Percentiles rank a stretch among this genome's conserved stretches.
phyloP scores from a whole-genome alignment of 2,113 vertebrate genomes.

The Geococcyx californianus region DNA sequence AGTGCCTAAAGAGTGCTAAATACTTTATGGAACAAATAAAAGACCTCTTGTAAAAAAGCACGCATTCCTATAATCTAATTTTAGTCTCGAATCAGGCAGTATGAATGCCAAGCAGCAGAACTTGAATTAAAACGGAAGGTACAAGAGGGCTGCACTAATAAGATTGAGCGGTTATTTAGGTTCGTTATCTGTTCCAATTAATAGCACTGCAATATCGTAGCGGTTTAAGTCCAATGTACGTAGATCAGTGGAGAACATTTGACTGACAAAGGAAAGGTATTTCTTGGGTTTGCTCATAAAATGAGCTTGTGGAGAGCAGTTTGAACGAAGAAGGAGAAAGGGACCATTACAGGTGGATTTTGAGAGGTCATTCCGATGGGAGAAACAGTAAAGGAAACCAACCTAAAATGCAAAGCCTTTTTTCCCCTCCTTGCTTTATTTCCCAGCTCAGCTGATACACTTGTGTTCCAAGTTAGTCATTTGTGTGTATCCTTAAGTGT shows the following conservation, averaged over 20 bases:
- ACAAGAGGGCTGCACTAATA: slow-evolving; percentile 10
- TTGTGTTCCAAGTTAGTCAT: neutral
- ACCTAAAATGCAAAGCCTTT: neutral
- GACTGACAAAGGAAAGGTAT: neutral
- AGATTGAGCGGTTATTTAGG: slow-evolving; percentile 47
- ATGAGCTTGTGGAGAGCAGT: neutral
- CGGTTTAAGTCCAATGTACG: slow-evolving; percentile 6
- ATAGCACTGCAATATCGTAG: neutral
- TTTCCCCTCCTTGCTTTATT: neutral
- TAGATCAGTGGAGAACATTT: neutral
- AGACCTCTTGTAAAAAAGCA: slow-evolving; percentile 64
- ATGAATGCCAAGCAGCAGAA: slow-evolving; percentile 50
- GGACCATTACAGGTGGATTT: neutral
- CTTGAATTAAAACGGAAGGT: slow-evolving; percentile 1
- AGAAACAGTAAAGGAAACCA: neutral
- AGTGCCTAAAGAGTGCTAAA: slow-evolving; percentile 58
- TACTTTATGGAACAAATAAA: slow-evolving; percentile 65
- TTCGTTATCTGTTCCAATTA: slow-evolving; percentile 53
- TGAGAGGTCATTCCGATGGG: neutral
- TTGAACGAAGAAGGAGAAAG: neutral
- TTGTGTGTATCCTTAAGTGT: neutral
- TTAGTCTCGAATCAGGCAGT: slow-evolving; percentile 38
- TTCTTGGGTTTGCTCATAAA: neutral
- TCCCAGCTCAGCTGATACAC: neutral
- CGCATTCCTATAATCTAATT: slow-evolving; percentile 58